Conservation (phyloP, 2,797 vertebrate species). For the Spinus olivaceus region DNA sequence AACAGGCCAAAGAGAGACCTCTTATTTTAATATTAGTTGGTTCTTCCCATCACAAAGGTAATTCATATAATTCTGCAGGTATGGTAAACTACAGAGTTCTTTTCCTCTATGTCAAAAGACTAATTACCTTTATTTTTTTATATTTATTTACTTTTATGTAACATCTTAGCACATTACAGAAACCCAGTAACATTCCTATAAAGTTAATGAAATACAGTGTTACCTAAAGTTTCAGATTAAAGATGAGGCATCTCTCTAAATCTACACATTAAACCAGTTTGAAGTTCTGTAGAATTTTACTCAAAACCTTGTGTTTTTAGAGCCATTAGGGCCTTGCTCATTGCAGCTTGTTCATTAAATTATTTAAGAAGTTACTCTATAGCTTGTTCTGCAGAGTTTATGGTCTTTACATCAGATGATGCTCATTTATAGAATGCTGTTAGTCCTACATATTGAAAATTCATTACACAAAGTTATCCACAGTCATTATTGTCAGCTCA, state of each 20-base stretch:
- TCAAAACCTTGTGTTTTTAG: neutral
- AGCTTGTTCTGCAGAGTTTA: neutral
- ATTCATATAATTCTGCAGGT: neutral
- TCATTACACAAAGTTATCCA: neutral
- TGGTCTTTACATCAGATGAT: neutral
- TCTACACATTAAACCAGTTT: neutral
- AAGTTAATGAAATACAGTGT: neutral
- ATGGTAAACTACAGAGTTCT: neutral
- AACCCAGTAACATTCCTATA: neutral
- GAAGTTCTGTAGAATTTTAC: neutral
- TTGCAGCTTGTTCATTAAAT: neutral
- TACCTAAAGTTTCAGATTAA: neutral
- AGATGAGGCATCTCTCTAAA: neutral
- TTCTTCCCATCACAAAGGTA: neutral
- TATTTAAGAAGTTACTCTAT: neutral
- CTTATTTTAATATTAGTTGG: neutral
- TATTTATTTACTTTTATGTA: neutral
- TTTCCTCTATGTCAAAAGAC: neutral
- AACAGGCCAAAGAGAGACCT: neutral
- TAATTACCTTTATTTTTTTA: constrained; percentile 27
- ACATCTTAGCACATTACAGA: neutral
- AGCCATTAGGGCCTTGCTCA: neutral
- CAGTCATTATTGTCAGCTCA: neutral
- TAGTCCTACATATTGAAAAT: neutral
- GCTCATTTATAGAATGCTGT: neutral